phyloP scores from a whole-genome alignment of 2,888 invertebrate species.

The Machimus rusticus region DNA sequence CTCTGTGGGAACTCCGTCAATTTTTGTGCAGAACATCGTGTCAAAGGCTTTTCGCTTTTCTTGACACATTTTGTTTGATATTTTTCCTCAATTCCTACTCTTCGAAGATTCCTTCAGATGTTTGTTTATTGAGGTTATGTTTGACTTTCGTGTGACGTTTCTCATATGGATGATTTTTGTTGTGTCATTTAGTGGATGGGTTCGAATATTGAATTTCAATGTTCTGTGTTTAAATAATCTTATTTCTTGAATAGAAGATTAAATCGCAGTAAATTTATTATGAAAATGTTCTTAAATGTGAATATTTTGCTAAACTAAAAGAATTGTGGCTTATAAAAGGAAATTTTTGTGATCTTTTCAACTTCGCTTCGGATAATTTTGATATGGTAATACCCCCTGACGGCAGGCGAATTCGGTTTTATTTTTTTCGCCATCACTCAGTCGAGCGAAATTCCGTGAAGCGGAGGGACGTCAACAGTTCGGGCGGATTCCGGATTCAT shows the following conservation, averaged over 20 bases:
- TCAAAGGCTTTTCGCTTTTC: slow-evolving; percentile 52
- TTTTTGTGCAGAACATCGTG: slow-evolving; percentile 53
- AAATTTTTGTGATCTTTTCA: neutral
- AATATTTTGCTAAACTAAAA: neutral
- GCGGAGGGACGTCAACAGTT: slow-evolving; percentile 46
- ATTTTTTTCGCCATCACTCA: slow-evolving; percentile 30
- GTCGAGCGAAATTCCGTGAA: slow-evolving; percentile 52
- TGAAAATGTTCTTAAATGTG: neutral
- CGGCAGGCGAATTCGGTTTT: neutral
- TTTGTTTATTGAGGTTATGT: neutral
- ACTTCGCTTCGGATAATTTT: neutral
- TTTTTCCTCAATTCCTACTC: neutral
- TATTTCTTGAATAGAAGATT: neutral
- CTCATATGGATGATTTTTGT: neutral
- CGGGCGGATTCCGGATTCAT: neutral
- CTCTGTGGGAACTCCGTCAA: slow-evolving; percentile 55
- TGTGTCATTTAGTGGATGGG: neutral
- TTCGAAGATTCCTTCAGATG: no score
- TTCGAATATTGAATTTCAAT: neutral
- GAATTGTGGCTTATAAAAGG: neutral
- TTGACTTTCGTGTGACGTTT: neutral
- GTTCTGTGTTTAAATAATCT: neutral
- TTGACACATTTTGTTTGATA: neutral
- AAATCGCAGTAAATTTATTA: neutral
- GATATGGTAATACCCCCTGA: neutral